Percentiles rank a stretch among this genome's conserved stretches.
Conservation (phyloP, 2,888 invertebrate species). For the Bombyx huttoni region DNA sequence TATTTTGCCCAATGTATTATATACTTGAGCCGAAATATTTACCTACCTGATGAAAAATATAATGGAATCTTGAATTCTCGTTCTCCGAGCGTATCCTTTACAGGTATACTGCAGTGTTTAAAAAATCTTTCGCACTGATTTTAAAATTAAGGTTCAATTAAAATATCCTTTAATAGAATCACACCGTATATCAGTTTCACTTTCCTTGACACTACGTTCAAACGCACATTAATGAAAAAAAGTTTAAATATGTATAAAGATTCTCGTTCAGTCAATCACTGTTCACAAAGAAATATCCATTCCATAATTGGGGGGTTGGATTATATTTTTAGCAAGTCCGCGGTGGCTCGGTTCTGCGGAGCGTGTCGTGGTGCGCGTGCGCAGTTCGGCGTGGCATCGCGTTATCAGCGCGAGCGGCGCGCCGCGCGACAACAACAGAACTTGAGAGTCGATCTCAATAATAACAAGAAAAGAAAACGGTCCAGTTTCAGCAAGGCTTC, state of each 20-base stretch:
- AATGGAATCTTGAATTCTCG: neutral
- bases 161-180: constrained; percentile 27
- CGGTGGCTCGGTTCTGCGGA: constrained; percentile 56
- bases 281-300: constrained; percentile 54
- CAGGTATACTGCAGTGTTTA: neutral
- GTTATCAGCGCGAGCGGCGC: constrained; percentile 68
- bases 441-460: constrained; percentile 70
- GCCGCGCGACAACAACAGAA: constrained; percentile 70
- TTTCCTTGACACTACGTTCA: constrained; percentile 33
- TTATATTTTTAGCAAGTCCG: constrained; percentile 26
- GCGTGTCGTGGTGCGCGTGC: constrained; percentile 50
- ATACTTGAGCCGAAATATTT: neutral
- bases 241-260: constrained; percentile 18
- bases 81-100: neutral
- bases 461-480: constrained; percentile 74
- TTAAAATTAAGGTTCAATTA: constrained; percentile 12
- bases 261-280: constrained; percentile 35
- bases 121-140: neutral
- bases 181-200: constrained; percentile 48
- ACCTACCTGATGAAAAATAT: neutral
- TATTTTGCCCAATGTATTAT: neutral
- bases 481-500: constrained; percentile 73
- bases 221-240: constrained; percentile 24
- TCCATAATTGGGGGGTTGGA: constrained; percentile 38
- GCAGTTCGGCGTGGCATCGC: constrained; percentile 64